Conservation (phyloP, 2,113 vertebrate genomes). For the Pavo muticus region DNA sequence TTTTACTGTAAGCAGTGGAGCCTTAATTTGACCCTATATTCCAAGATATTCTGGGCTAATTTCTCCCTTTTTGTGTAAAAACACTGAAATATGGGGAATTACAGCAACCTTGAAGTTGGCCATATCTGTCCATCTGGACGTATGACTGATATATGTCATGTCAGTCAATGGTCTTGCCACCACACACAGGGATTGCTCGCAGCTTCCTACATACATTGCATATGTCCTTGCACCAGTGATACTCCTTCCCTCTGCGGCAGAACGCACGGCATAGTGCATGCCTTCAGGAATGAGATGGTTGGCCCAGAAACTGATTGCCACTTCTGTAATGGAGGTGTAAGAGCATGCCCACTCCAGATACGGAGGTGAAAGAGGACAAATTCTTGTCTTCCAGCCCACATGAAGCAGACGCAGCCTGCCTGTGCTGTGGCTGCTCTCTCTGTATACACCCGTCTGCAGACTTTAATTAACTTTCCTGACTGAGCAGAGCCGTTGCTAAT, state of each 20-base stretch:
- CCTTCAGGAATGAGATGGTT: rapidly evolving
- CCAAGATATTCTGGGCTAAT: background rate
- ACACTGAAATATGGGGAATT: background rate
- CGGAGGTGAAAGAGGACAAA: background rate
- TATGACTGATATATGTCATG: rapidly evolving
- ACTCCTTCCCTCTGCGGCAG: background rate
- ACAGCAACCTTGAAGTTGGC: background rate
- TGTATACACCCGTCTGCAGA: constrained; percentile 20
- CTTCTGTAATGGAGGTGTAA: background rate
- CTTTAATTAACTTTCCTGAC: constrained; percentile 74
- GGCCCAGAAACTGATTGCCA: background rate
- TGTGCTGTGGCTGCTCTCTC: background rate
- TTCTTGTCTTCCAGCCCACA: background rate
- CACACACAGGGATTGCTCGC: background rate
- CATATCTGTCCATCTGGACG: background rate
- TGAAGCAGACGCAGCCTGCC: background rate
- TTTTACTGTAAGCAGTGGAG: background rate
- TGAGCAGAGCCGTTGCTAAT: constrained; percentile 64
- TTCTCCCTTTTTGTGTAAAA: background rate
- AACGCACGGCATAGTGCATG: rapidly evolving
- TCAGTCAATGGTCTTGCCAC: background rate
- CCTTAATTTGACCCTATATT: background rate
- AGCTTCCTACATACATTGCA: background rate
- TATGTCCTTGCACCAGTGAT: background rate
- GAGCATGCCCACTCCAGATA: background rate